A percentile compares a stretch with the other conserved stretches of the same genome.
These are phyloP conservation scores for Hipparchia semele DNA, from an alignment of 2,888 invertebrate species.

Conservation along the genomic window DNA sequence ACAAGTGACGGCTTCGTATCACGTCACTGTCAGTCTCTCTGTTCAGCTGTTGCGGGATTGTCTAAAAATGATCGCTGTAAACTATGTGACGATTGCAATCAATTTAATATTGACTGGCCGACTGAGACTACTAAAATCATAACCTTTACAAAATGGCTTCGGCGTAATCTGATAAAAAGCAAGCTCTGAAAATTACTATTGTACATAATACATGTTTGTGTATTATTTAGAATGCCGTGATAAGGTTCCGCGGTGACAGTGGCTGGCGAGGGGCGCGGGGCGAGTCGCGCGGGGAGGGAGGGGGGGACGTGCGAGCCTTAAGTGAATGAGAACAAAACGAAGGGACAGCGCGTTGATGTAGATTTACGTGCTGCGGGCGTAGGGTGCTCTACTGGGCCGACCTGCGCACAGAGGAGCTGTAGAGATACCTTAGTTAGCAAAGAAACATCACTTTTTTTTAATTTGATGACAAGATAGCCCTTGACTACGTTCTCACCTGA, in stretches of 20 bases:
- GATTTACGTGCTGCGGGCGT: constrained; percentile 71
- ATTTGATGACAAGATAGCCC: too few relatives aligned
- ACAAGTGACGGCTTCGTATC: constrained; percentile 49
- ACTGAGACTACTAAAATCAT: too few relatives aligned
- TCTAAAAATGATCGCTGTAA: too few relatives aligned
- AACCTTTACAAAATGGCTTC: too few relatives aligned
- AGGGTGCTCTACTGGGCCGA: constrained; percentile 76
- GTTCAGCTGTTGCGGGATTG: too few relatives aligned
- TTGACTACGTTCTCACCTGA: too few relatives aligned
- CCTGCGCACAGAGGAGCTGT: constrained; percentile 44
- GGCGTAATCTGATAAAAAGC: too few relatives aligned
- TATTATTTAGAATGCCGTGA: constrained; percentile 44
- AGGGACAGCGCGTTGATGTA: constrained; percentile 75
- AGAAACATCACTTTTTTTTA: too few relatives aligned
- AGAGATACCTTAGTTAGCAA: constrained; percentile 46
- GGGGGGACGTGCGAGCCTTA: constrained; percentile 45
- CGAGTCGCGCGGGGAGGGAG: constrained; percentile 34
- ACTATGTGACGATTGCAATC: too few relatives aligned
- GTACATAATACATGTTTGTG: constrained; percentile 21
- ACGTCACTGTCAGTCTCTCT: too few relatives aligned
- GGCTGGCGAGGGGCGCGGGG: constrained; percentile 33
- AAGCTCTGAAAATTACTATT: too few relatives aligned
- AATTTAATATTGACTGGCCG: too few relatives aligned
- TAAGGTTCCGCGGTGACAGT: constrained; percentile 42
- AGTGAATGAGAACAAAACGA: constrained; percentile 75